Percentiles rank a stretch among this genome's conserved stretches.
These are phyloP conservation scores for Synergus umbraculus DNA, from an alignment of 2,888 invertebrate genomes.

Conservation along the genomic window DNA sequence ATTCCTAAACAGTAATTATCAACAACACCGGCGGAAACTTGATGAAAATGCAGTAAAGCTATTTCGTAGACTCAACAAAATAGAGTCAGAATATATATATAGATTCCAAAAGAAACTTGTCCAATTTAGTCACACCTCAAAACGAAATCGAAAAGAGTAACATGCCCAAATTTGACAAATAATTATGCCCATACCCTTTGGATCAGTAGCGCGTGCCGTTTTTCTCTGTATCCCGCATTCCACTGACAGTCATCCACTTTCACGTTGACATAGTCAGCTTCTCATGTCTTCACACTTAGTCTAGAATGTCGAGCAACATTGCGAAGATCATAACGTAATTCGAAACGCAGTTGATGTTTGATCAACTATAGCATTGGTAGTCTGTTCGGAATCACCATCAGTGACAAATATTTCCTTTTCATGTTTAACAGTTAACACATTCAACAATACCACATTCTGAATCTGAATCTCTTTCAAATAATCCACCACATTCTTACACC, in stretches of 20 bases:
- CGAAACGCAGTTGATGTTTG: slow-evolving; percentile 11
- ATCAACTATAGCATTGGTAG: neutral
- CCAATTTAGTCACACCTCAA: neutral
- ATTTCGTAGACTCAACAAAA: neutral
- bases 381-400: neutral
- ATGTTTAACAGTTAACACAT: neutral
- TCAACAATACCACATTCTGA: slow-evolving; percentile 10
- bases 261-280: slow-evolving; percentile 43
- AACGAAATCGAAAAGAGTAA: neutral
- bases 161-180: neutral
- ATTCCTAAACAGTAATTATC: no score
- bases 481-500: neutral
- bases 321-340: slow-evolving; percentile 6
- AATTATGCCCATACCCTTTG: slow-evolving; percentile 34
- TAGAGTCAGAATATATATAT: neutral
- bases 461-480: neutral
- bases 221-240: slow-evolving; percentile 50
- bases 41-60: neutral
- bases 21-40: no score
- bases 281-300: slow-evolving; percentile 9
- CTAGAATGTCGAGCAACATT: slow-evolving; percentile 1
- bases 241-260: slow-evolving; percentile 48
- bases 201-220: slow-evolving; percentile 42
- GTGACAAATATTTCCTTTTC: slow-evolving; percentile 1
- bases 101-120: neutral